Conservation (phyloP, 1,140 invertebrate genomes). For the Saccostrea cuccullata region DNA sequence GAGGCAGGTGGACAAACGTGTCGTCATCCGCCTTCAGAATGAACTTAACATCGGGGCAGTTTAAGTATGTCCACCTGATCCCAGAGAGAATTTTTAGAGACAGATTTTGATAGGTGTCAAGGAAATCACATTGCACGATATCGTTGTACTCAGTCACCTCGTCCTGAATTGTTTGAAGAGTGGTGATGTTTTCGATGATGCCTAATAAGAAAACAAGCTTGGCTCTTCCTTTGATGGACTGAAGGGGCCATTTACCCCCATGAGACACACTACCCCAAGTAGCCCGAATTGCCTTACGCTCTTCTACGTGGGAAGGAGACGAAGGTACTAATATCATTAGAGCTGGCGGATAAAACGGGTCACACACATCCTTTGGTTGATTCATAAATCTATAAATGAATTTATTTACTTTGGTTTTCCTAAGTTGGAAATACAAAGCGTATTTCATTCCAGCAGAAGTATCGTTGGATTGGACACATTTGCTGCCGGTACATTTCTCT, state of each 20-base stretch:
- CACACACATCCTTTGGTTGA: not conserved
- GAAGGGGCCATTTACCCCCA: slow-evolving; percentile 51
- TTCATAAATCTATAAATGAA: not conserved
- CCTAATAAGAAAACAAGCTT: slow-evolving; percentile 66
- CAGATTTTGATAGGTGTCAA: slow-evolving; percentile 89
- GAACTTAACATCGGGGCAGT: slow-evolving; percentile 81
- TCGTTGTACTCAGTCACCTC: slow-evolving; percentile 85
- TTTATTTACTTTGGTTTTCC: slow-evolving; percentile 11
- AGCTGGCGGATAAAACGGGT: slow-evolving; percentile 19
- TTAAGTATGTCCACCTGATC: slow-evolving; percentile 87
- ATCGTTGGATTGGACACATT: slow-evolving; percentile 8
- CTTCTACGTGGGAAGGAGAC: slow-evolving; percentile 1
- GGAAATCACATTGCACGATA: slow-evolving; percentile 88
- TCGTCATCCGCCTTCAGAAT: slow-evolving; percentile 82
- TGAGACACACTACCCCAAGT: slow-evolving; percentile 61
- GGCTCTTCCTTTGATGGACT: slow-evolving; percentile 2
- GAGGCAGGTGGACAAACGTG: slow-evolving; percentile 79
- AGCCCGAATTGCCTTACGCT: slow-evolving; percentile 54
- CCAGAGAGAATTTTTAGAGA: slow-evolving; percentile 92
- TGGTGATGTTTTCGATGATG: slow-evolving; percentile 35
- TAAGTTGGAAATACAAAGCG: slow-evolving; percentile 22
- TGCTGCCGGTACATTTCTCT: slow-evolving; percentile 7
- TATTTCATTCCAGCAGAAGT: slow-evolving; percentile 34
- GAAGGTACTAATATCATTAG: slow-evolving; percentile 40
- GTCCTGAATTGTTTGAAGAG: slow-evolving; percentile 76